phyloP scores from a whole-genome alignment of 2,888 invertebrate genomes.

The Ophonus ardosiacus region DNA sequence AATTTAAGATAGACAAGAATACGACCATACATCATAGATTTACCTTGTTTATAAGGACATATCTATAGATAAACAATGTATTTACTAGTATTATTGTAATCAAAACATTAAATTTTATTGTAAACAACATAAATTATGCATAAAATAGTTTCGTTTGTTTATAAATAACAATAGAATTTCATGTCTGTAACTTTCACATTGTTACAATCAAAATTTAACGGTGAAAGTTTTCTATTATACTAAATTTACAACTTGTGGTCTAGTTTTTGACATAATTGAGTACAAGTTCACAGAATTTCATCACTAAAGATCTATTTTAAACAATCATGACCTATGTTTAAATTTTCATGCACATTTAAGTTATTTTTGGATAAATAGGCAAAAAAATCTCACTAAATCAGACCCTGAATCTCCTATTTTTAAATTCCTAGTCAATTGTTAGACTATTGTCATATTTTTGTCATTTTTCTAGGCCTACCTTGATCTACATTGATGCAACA shows the following conservation, averaged over 20 bases:
- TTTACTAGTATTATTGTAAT: neutral
- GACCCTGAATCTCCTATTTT: neutral
- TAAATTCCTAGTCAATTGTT: neutral
- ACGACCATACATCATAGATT: neutral
- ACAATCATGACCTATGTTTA: conserved; percentile 3
- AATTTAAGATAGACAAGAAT: neutral
- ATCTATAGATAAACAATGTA: neutral
- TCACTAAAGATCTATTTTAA: neutral
- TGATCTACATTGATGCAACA: neutral
- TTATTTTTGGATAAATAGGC: neutral
- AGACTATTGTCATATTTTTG: neutral
- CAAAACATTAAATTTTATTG: neutral
- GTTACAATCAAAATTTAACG: neutral
- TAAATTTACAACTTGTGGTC: neutral
- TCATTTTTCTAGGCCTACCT: neutral
- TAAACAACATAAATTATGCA: neutral
- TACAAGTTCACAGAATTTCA: conserved; percentile 22
- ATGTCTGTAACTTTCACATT: neutral
- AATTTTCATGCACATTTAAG: conserved; percentile 7
- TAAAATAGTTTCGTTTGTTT: neutral
- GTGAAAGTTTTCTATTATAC: neutral
- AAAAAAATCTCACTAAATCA: neutral
- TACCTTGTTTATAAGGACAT: neutral
- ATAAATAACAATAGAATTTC: neutral
- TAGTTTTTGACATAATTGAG: neutral